Evolutionary conservation across 2,113 vertebrate species (phyloP).

Genomic region (Rhineura floridana): DNA sequence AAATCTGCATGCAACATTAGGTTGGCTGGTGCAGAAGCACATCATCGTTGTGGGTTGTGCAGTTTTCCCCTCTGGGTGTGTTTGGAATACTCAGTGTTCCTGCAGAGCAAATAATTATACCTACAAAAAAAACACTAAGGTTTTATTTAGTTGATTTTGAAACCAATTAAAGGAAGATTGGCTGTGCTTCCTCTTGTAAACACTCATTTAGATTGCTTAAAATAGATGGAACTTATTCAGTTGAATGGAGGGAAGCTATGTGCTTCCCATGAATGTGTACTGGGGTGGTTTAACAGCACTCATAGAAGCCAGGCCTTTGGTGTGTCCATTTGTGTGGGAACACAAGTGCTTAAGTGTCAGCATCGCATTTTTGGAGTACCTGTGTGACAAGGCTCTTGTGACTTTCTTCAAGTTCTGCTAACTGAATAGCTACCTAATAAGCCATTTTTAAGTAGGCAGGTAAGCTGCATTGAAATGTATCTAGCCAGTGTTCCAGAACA

Average conservation of each 20-base stretch:
- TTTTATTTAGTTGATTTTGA: constrained; percentile 31
- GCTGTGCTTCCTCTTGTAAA: constrained; percentile 25
- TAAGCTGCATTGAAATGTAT: neutral
- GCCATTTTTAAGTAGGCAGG: neutral
- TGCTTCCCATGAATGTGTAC: neutral
- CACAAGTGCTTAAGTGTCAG: neutral
- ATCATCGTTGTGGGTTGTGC: neutral
- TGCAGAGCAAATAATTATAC: neutral
- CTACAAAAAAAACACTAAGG: neutral
- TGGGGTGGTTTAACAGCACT: neutral
- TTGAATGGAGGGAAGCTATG: neutral
- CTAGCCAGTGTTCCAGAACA: neutral
- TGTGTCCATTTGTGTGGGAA: no score
- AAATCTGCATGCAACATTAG: rapidly evolving
- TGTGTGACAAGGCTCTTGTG: no score
- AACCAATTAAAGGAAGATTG: constrained; percentile 33
- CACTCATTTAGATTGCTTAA: constrained; percentile 31
- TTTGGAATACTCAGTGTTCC: neutral
- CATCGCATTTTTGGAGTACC: no score
- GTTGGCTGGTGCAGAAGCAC: neutral
- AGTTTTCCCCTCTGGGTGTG: neutral
- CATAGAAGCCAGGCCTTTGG: neutral
- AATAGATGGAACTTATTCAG: constrained; percentile 13
- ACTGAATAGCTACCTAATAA: neutral
- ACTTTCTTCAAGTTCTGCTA: neutral